Percentiles rank a stretch among this genome's conserved stretches.
These are phyloP conservation scores for Macrotis lagotis DNA, from an alignment of 2,113 vertebrate species.

Conservation along the genomic window DNA sequence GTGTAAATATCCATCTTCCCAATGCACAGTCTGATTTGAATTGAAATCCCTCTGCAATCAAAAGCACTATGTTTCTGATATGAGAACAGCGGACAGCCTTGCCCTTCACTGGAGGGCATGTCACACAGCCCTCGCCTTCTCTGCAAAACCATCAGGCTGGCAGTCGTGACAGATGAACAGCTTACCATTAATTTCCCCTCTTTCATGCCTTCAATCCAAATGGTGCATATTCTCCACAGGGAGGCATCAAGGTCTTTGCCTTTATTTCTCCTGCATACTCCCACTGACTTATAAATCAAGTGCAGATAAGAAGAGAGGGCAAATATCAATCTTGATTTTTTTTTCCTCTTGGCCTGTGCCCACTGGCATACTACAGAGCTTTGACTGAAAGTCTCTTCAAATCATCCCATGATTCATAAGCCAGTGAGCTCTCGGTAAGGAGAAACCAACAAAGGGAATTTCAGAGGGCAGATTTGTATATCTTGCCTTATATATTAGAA, in stretches of 20 bases:
- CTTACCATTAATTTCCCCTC: slow-evolving; percentile 90
- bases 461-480: slow-evolving; percentile 75
- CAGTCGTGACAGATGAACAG: slow-evolving; percentile 91
- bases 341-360: slow-evolving; percentile 77
- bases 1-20: slow-evolving; percentile 81
- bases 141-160: slow-evolving; percentile 86
- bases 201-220: slow-evolving; percentile 90
- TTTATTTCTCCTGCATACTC: slow-evolving; percentile 88
- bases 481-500: slow-evolving; percentile 78
- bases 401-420: slow-evolving; percentile 80
- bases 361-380: slow-evolving; percentile 81
- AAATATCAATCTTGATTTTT: slow-evolving; percentile 84
- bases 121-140: slow-evolving; percentile 84
- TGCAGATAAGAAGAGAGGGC: slow-evolving; percentile 85
- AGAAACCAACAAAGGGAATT: slow-evolving; percentile 81
- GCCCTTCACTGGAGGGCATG: slow-evolving; percentile 90
- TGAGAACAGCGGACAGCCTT: slow-evolving; percentile 85
- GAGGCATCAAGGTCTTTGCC: slow-evolving; percentile 88
- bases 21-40: slow-evolving; percentile 84
- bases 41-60: slow-evolving; percentile 82
- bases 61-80: slow-evolving; percentile 84
- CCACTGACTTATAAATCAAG: slow-evolving; percentile 89
- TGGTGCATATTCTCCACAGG: slow-evolving; percentile 86
- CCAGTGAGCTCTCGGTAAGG: slow-evolving; percentile 69
- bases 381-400: slow-evolving; percentile 83